phyloP scores from a whole-genome alignment of 2,888 invertebrate genomes.

The Caenorhabditis afra region DNA sequence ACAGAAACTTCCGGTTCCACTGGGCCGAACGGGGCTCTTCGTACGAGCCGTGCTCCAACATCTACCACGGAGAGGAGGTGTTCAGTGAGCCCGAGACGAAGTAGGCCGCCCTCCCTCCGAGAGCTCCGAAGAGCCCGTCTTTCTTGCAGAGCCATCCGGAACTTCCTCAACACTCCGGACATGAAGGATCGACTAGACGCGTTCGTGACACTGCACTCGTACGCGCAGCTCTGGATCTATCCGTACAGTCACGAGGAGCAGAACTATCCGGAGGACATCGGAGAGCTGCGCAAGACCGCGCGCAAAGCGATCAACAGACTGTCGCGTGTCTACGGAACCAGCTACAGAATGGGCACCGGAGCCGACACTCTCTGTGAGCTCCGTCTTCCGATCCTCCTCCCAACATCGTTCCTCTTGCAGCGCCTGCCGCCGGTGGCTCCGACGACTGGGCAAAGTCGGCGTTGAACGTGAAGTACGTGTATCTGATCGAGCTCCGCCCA shows the following conservation, averaged over 20 bases:
- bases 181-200: conserved; percentile 78
- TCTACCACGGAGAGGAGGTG: conserved; percentile 77
- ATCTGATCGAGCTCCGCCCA: conserved; percentile 78
- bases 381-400: too few species aligned
- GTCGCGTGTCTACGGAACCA: conserved; percentile 74
- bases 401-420: conserved; percentile 55
- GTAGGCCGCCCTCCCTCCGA: conserved; percentile 29
- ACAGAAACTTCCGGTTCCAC: conserved; percentile 80
- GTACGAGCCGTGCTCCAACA: conserved; percentile 79
- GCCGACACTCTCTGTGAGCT: conserved; percentile 76
- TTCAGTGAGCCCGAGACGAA: conserved; percentile 80
- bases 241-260: conserved; percentile 77
- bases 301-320: conserved; percentile 70
- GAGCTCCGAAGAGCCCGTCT: too few species aligned
- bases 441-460: conserved; percentile 80
- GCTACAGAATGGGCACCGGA: conserved; percentile 78
- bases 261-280: conserved; percentile 76
- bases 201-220: conserved; percentile 80
- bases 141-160: conserved; percentile 73
- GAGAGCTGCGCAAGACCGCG: conserved; percentile 74
- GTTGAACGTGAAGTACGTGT: conserved; percentile 78
- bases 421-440: conserved; percentile 78
- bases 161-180: conserved; percentile 71
- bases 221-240: conserved; percentile 80
- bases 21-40: conserved; percentile 79